phyloP scores from a whole-genome alignment of 1,140 invertebrate genomes.

The Rhopalosiphum padi region DNA sequence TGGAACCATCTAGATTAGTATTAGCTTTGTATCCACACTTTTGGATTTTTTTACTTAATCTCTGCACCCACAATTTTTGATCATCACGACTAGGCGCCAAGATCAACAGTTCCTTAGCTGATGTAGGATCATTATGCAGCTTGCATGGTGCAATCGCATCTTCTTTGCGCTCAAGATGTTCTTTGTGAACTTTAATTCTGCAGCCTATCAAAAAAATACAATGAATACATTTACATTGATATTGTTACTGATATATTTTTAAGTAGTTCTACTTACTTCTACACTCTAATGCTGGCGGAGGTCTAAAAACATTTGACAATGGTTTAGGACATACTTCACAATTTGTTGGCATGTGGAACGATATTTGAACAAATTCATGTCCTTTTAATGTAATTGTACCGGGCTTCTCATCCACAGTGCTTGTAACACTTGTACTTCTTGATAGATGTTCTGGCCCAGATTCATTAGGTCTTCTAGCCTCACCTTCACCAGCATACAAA shows the following conservation, averaged over 20 bases:
- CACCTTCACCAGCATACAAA: constrained; percentile 92
- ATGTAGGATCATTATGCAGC: constrained; percentile 91
- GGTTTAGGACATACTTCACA: constrained; percentile 97
- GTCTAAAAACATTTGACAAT: constrained; percentile 95
- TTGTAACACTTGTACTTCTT: constrained; percentile 63
- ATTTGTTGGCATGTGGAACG: constrained; percentile 96
- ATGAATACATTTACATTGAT: background rate
- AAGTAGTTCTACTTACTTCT: constrained; percentile 73
- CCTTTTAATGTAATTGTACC: constrained; percentile 89
- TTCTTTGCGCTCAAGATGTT: constrained; percentile 86
- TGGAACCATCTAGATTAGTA: constrained; percentile 69
- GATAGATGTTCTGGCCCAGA: constrained; percentile 65
- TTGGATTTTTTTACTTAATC: constrained; percentile 90
- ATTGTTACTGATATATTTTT: background rate
- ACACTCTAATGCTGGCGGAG: constrained; percentile 95
- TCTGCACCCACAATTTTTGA: constrained; percentile 90
- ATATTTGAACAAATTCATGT: constrained; percentile 95
- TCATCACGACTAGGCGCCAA: constrained; percentile 84
- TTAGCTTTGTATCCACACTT: constrained; percentile 92
- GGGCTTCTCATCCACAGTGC: constrained; percentile 72
- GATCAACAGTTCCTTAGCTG: constrained; percentile 89
- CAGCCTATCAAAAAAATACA: constrained; percentile 73
- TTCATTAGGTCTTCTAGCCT: constrained; percentile 85
- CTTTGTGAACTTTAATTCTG: constrained; percentile 94
- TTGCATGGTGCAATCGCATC: constrained; percentile 88